Percentiles rank a stretch among this genome's conserved stretches.
These are phyloP conservation scores for Solea senegalensis DNA, from an alignment of 2,113 vertebrate species.

Conservation along the genomic window DNA sequence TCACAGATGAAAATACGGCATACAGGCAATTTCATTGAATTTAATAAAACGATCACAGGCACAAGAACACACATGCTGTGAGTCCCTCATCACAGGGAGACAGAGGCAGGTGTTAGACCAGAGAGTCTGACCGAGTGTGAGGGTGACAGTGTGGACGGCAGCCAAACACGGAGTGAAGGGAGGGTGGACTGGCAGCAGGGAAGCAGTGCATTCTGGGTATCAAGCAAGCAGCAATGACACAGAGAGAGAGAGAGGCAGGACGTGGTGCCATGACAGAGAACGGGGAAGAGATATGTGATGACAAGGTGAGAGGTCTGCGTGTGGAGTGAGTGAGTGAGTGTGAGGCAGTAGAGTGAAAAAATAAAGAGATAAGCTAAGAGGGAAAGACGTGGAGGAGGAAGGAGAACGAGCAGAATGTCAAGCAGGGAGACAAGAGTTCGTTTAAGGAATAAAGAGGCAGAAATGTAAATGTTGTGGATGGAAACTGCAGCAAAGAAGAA, in stretches of 20 bases:
- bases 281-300: slow-evolving; percentile 13
- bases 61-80: slow-evolving; percentile 2
- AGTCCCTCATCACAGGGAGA: slow-evolving; percentile 2
- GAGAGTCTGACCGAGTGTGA: slow-evolving; percentile 23
- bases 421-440: background rate
- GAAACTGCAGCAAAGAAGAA: no score
- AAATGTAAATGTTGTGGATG: background rate
- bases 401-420: background rate
- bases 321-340: background rate
- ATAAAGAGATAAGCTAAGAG: background rate
- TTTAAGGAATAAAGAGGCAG: background rate
- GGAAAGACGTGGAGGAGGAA: background rate
- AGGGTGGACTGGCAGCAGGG: slow-evolving; percentile 23
- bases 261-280: slow-evolving; percentile 30
- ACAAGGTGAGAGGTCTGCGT: slow-evolving; percentile 32
- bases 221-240: background rate
- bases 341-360: slow-evolving; percentile 9
- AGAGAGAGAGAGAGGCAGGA: background rate
- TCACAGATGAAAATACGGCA: slow-evolving; percentile 3
- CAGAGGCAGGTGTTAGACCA: slow-evolving; percentile 57
- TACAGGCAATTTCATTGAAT: background rate
- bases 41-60: background rate
- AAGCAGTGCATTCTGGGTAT: slow-evolving; percentile 34
- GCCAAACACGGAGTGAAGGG: slow-evolving; percentile 34
- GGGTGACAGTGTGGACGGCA: slow-evolving; percentile 19